Base-by-base conservation (phyloP, 1,140 invertebrate genomes). In the Eumaeus atala region DNA sequence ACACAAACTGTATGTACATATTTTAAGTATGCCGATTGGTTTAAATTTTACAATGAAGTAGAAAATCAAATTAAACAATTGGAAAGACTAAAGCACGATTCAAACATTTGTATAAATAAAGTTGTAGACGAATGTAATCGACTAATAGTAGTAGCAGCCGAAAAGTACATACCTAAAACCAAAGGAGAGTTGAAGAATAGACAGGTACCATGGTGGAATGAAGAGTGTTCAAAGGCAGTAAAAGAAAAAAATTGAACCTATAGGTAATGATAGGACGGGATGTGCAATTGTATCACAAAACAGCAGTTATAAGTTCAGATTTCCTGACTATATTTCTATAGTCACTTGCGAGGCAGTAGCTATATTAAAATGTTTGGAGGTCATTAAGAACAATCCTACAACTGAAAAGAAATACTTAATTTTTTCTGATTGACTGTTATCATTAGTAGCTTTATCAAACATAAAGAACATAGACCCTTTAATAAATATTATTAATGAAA, bases 191-290 rank as follows among this genome's bases (percentile, higher is more conserved):
- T 38, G 11, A 38, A 12, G 12, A 38, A 38, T n/a, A 38, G 12
- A n/a, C 37, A 38, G 11, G 37, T 38, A 38, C 37, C 37, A 5
- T 38, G 37, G 37, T 38, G 37, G 37, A 38, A 38, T 12, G 37
- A 38, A n/a, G 37, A 40, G n/a, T 40, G 38, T 40, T 40, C 38
- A 3, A 40, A 40, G 9, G 12, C 12, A 40, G 38, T 40, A 12
- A 40, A n/a, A 40, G 38, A 40, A 40, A 40, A 4, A 6, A 40
- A 40, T 14, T 14, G 12, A 14, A 14, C 38, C 61, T 92, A 92
- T 71, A 71, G 92, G 48, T 83, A 91, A 0, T 92, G 93, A 54
- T 91, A 93, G 66, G 92, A 93, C 69, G 84, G 88, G 14, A 72
- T 89, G n/a, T 0, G 14, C 6, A 18, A 0, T 28, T 48, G 10